Base-by-base conservation (phyloP, 1,140 invertebrate species). In the Alviniconcha marisindica region DNA sequence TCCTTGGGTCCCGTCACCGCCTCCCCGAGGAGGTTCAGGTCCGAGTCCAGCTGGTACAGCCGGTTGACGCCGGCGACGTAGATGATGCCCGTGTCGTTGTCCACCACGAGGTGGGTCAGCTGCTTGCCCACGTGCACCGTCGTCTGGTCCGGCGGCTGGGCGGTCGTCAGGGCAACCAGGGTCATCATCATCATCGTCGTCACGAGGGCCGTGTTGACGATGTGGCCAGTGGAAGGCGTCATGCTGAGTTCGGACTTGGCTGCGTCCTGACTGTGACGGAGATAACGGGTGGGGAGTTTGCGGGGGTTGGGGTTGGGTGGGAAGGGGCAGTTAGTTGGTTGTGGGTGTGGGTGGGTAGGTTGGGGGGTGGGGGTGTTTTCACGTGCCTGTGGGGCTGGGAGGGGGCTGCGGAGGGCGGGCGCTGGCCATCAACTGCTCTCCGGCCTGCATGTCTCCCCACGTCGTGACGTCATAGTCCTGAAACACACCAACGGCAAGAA, bases 41-140 rank as follows among this genome's bases (percentile, higher is more conserved):
- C 79, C 3, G 96, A 96, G 44, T 97, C 97, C 18, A 99, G 94
- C 93, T 98, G 97, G 93, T 97, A 99, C 63, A 99, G 95, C 77
- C 95, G 94, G 94, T 99, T 99, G 14, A 98, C 97, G 73, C 96
- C 98, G 73, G 98, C 98, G 77, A 99, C 95, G 94, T 97, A 99
- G 21, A 98, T 95, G 56, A 97, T 42, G 40, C 82, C 81, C 33
- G 84, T 97, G 92, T 97, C 96, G 92, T 97, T 97, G 93, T 98
- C 97, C 82, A 99, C 96, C 40, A 97, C 96, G 84, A 99, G 94
- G 93, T 98, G 97, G 93, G 97, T 93, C 79, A 94, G 80, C 76
- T 86, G 79, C 15, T 66, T 81, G 12, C 82, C 85, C 73, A 86
- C 42, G 77, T 84, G 83, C 40, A 73, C 81, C 66, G 56, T 76